phyloP scores from a whole-genome alignment of 2,888 invertebrate species.

The Luperina nickerlii region DNA sequence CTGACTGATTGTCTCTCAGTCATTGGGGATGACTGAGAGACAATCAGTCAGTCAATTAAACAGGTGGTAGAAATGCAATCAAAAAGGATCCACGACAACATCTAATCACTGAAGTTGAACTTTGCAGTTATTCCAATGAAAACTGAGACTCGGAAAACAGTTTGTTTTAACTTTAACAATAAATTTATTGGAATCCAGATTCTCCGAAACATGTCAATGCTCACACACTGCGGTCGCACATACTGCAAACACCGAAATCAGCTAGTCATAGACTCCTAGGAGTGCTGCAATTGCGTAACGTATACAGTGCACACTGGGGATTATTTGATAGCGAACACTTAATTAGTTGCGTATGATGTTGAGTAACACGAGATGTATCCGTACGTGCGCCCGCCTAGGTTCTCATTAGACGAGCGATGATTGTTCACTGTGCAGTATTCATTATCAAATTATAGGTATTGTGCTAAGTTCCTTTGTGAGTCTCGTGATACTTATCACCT shows the following conservation, averaged over 20 bases:
- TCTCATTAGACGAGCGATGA: slow-evolving; percentile 14
- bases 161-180: not conserved
- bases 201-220: slow-evolving; percentile 1
- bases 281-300: slow-evolving; percentile 32
- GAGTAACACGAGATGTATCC: slow-evolving; percentile 15
- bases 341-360: slow-evolving; percentile 46
- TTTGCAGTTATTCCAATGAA: not conserved
- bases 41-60: too few relatives aligned
- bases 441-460: not conserved
- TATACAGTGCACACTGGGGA: slow-evolving; percentile 36
- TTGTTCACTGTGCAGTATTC: not conserved
- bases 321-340: slow-evolving; percentile 51
- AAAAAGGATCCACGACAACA: not conserved
- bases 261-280: slow-evolving; percentile 5
- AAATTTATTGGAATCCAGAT: not conserved
- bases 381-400: slow-evolving; percentile 3
- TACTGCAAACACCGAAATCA: slow-evolving; percentile 11
- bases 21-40: not conserved
- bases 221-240: not conserved
- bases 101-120: not conserved
- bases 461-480: not conserved
- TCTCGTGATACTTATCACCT: not conserved
- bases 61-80: not conserved
- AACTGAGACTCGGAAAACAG: not conserved
- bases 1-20: not conserved